Conservation (phyloP, 92 coral and sea anemone species). For the Actinostola sp. region DNA sequence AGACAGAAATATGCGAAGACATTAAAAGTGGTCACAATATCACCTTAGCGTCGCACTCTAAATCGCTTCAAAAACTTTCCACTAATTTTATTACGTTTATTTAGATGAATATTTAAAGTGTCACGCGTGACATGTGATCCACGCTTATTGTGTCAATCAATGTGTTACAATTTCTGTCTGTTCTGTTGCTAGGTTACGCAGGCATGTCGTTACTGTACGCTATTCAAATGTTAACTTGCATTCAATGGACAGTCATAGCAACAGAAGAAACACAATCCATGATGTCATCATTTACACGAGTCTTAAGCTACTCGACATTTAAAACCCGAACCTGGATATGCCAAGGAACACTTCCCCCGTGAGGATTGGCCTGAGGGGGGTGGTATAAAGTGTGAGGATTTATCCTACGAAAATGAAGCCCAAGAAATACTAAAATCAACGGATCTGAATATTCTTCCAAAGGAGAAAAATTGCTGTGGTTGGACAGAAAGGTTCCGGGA, state of each 20-base stretch:
- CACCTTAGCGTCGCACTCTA: no score
- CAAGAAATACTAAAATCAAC: constrained; percentile 16
- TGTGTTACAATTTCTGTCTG: neutral
- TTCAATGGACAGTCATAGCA: constrained; percentile 20
- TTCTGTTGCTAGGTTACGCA: constrained; percentile 18
- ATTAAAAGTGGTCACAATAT: no score
- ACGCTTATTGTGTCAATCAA: no score
- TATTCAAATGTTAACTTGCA: constrained; percentile 7
- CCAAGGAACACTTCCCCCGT: constrained; percentile 13
- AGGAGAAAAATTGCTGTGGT: constrained; percentile 25
- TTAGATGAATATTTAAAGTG: no score
- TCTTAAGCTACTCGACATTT: constrained; percentile 8
- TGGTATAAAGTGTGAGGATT: constrained; percentile 17
- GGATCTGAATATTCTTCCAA: constrained; percentile 11
- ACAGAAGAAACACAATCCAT: constrained; percentile 24
- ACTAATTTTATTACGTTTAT: no score
- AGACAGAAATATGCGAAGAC: no score
- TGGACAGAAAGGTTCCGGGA: constrained; percentile 33
- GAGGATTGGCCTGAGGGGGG: constrained; percentile 37
- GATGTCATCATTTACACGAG: constrained; percentile 33
- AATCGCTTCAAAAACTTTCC: no score
- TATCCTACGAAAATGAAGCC: constrained; percentile 17
- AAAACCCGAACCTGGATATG: constrained; percentile 40
- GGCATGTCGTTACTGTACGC: constrained; percentile 41
- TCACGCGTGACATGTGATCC: no score